phyloP scores from a whole-genome alignment of 2,113 vertebrate species.

The Capreolus pygargus region DNA sequence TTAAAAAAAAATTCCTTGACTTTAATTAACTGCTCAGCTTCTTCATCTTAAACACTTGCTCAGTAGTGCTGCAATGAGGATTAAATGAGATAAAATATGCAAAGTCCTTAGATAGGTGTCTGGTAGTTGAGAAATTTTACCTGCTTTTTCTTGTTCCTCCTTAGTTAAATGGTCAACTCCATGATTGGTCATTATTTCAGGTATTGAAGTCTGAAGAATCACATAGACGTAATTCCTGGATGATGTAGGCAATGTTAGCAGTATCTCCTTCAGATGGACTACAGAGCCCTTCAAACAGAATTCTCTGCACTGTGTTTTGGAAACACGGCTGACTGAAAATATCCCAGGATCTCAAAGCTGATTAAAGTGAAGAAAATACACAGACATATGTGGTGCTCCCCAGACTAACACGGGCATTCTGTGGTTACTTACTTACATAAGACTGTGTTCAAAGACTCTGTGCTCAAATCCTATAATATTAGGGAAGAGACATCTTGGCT shows the following conservation, averaged over 20 bases:
- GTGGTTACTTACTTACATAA: neutral
- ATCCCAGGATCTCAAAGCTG: neutral
- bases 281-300: neutral
- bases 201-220: neutral
- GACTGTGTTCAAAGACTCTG: neutral
- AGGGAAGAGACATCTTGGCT: neutral
- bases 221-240: neutral
- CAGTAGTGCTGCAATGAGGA: neutral
- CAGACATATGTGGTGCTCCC: neutral
- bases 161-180: neutral
- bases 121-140: neutral
- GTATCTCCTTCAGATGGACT: neutral
- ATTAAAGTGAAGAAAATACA: neutral
- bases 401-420: neutral
- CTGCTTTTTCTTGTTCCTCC: neutral
- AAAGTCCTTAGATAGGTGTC: neutral
- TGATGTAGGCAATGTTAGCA: neutral
- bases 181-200: neutral
- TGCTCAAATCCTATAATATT: neutral
- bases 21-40: slow-evolving; percentile 42
- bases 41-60: neutral
- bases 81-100: neutral
- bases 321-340: neutral
- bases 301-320: neutral
- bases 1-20: neutral